A percentile compares a stretch with the other conserved stretches of the same genome.
These are phyloP conservation scores for Patella depressa DNA, from an alignment of 2,888 invertebrate species.

Conservation along the genomic window DNA sequence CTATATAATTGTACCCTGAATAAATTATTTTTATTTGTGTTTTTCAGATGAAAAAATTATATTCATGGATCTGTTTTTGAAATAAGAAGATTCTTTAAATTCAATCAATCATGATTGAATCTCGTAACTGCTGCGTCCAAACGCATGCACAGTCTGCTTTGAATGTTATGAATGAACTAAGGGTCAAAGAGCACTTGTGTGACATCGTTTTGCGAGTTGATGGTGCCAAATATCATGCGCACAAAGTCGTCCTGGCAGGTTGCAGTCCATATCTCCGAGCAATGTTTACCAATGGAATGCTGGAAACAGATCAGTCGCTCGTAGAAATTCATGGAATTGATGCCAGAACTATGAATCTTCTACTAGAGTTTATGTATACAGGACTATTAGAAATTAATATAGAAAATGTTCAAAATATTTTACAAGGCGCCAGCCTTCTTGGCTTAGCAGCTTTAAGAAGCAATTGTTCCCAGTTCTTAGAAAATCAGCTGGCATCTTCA, in stretches of 20 bases:
- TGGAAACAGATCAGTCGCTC: constrained; percentile 61
- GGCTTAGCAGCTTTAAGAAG: constrained; percentile 59
- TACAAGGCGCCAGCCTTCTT: constrained; percentile 67
- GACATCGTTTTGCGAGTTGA: constrained; percentile 64
- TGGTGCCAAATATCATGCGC: constrained; percentile 61
- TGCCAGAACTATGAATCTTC: constrained; percentile 59
- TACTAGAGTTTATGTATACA: constrained; percentile 68
- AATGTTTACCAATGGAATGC: constrained; percentile 70
- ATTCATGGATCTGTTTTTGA: too few species aligned
- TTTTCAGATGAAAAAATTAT: too few species aligned
- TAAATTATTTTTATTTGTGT: too few species aligned
- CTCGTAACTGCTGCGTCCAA: constrained; percentile 61
- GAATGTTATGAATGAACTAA: constrained; percentile 65
- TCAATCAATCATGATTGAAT: constrained; percentile 60
- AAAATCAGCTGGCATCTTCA: constrained; percentile 64
- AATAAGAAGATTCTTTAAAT: too few species aligned
- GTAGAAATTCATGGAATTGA: constrained; percentile 66
- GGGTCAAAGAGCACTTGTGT: constrained; percentile 58
- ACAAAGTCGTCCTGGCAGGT: constrained; percentile 66
- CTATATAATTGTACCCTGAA: too few species aligned
- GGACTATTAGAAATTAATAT: constrained; percentile 64
- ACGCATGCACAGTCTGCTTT: constrained; percentile 62
- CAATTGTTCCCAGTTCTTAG: constrained; percentile 65
- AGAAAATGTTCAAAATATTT: constrained; percentile 65
- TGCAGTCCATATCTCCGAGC: constrained; percentile 68